These are phyloP conservation scores for Notocelia uddmanniana DNA, from an alignment of 2,888 invertebrate genomes.

Conservation along the genomic window DNA sequence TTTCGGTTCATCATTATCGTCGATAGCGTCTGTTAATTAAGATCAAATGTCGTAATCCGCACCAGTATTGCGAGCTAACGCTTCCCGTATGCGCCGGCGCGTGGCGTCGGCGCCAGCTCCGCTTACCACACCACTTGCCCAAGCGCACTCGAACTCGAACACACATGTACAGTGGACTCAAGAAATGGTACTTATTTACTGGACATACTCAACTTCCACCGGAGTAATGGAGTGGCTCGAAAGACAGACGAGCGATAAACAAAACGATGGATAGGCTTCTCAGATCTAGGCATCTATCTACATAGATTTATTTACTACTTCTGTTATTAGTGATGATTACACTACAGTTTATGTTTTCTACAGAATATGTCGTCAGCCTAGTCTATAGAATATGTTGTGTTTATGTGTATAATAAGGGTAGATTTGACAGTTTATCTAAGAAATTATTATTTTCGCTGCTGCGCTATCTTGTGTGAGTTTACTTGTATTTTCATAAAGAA, in stretches of 20 bases:
- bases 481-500: no score
- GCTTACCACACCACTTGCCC: conserved; percentile 17
- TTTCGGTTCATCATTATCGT: background rate
- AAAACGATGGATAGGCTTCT: background rate
- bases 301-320: no score
- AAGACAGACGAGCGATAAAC: background rate
- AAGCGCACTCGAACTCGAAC: conserved; percentile 7
- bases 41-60: conserved; percentile 2
- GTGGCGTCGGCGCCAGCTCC: background rate
- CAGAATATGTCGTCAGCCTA: background rate
- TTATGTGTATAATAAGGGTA: no score
- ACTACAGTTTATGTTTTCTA: background rate
- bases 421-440: no score
- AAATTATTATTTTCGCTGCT: no score
- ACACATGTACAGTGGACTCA: background rate
- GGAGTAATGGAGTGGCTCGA: background rate
- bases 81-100: background rate
- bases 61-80: conserved; percentile 6
- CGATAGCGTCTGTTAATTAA: background rate
- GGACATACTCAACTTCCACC: background rate
- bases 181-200: background rate
- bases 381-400: no score
- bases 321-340: background rate
- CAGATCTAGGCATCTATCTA: no score
- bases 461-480: no score